A percentile compares a stretch with the other conserved stretches of the same genome.
Conservation (phyloP, 2,888 invertebrate genomes). For the Chrysodeixis includens region DNA sequence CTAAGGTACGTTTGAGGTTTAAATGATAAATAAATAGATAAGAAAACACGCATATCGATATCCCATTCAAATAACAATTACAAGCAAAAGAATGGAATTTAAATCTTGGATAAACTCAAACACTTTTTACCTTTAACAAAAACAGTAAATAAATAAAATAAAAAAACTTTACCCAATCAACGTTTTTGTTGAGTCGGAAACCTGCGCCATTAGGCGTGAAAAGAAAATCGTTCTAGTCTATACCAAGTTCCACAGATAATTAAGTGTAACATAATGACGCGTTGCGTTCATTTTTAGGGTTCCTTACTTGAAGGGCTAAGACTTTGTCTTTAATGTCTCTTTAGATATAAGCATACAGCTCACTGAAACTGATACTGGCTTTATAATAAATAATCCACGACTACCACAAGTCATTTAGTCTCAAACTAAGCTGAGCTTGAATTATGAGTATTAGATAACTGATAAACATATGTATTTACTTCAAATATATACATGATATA, state of each 20-base stretch:
- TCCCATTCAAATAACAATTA: slow-evolving; percentile 19
- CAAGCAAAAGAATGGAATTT: slow-evolving; percentile 30
- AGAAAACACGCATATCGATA: background rate
- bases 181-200: slow-evolving; percentile 46
- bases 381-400: too few relatives aligned
- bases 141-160: slow-evolving; percentile 43
- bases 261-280: slow-evolving; percentile 56
- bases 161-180: slow-evolving; percentile 35
- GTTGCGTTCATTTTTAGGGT: slow-evolving; percentile 51
- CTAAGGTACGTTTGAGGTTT: too few relatives aligned
- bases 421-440: too few relatives aligned
- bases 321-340: too few relatives aligned
- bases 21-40: too few relatives aligned
- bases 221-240: slow-evolving; percentile 48
- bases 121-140: slow-evolving; percentile 28
- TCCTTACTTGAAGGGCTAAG: background rate
- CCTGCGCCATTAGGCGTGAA: slow-evolving; percentile 43
- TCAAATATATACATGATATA: too few relatives aligned
- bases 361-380: too few relatives aligned
- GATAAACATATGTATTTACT: too few relatives aligned
- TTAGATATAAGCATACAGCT: too few relatives aligned
- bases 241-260: slow-evolving; percentile 59
- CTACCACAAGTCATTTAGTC: too few relatives aligned
- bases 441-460: too few relatives aligned
- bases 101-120: slow-evolving; percentile 16